These are phyloP conservation scores for Eciton burchellii DNA, from an alignment of 1,140 invertebrate genomes.

Conservation along the genomic window DNA sequence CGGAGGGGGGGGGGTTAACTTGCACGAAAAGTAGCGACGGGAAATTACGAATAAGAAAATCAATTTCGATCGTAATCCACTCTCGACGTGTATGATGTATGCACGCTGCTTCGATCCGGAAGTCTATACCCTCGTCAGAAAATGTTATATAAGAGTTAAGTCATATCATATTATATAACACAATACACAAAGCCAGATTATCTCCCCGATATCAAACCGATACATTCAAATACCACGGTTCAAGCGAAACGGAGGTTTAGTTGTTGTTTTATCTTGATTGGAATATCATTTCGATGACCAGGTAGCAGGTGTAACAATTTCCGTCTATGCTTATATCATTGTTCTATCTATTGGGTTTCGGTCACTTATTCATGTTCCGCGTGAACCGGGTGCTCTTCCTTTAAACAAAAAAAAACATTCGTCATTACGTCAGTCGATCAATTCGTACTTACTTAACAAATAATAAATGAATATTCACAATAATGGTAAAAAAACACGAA, in stretches of 20 bases:
- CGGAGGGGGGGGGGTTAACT: not conserved
- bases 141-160: constrained; percentile 65
- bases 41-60: not conserved
- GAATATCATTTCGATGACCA: constrained; percentile 32
- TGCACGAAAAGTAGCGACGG: not conserved
- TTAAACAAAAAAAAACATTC: constrained; percentile 43
- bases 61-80: constrained; percentile 3
- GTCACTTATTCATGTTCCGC: constrained; percentile 46
- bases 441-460: constrained; percentile 37
- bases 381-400: constrained; percentile 41
- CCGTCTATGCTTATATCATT: constrained; percentile 13
- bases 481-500: constrained; percentile 10
- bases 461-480: constrained; percentile 25
- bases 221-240: constrained; percentile 53
- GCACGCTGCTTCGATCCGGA: constrained; percentile 31
- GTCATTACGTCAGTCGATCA: constrained; percentile 36
- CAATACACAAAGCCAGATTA: constrained; percentile 63
- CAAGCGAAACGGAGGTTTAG: constrained; percentile 46
- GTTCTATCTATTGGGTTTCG: constrained; percentile 16
- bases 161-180: constrained; percentile 68
- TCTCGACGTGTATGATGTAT: constrained; percentile 36
- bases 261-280: constrained; percentile 36
- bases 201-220: constrained; percentile 48
- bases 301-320: constrained; percentile 50
- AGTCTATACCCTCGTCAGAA: constrained; percentile 61